Percentiles rank a stretch among this genome's conserved stretches.
These are phyloP conservation scores for Tretioscincus oriximinensis DNA, from an alignment of 2,113 vertebrate genomes.

Conservation along the genomic window DNA sequence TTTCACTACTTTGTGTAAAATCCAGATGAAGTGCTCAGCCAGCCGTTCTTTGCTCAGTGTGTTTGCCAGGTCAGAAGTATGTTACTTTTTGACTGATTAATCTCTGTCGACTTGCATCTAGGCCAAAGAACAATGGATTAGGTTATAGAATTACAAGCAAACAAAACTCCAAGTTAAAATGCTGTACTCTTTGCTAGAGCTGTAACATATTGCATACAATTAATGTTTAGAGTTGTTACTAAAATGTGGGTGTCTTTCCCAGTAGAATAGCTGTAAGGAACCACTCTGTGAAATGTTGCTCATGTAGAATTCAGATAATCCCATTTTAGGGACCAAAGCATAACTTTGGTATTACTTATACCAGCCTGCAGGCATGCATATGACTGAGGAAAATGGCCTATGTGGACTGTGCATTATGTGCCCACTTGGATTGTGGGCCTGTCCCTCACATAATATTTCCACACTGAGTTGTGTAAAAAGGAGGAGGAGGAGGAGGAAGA, in stretches of 20 bases:
- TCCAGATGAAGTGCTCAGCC: too few relatives aligned
- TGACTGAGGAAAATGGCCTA: neutral
- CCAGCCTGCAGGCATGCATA: neutral
- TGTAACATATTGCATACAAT: neutral
- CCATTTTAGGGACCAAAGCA: neutral
- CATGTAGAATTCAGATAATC: neutral
- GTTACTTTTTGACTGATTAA: neutral
- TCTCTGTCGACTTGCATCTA: neutral
- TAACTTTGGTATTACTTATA: neutral
- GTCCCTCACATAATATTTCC: neutral
- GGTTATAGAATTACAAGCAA: neutral
- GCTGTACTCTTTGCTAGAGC: neutral
- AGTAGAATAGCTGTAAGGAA: neutral
- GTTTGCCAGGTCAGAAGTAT: neutral
- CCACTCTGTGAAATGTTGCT: neutral
- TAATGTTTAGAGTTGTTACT: neutral
- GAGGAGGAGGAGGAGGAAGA: too few relatives aligned
- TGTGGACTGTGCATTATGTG: neutral
- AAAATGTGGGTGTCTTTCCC: neutral
- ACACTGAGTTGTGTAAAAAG: neutral
- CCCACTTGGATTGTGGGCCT: neutral
- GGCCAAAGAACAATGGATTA: neutral
- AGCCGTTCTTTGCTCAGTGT: neutral
- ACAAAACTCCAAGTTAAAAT: neutral
- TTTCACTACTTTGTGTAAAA: too few relatives aligned